phyloP scores from a whole-genome alignment of 2,797 vertebrate genomes.

The Jordanella pulchra region DNA sequence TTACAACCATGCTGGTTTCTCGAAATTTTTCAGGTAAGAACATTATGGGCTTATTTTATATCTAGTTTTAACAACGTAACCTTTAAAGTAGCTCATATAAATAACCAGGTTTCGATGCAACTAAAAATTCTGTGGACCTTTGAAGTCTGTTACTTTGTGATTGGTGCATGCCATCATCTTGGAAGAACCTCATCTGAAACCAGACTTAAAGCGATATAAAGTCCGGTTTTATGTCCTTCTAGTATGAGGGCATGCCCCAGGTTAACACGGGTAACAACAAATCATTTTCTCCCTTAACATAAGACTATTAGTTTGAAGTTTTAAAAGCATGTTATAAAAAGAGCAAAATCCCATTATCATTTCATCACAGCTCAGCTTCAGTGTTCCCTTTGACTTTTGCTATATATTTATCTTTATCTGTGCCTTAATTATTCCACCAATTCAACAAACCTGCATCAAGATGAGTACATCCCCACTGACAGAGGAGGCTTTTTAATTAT shows the following conservation, averaged over 20 bases:
- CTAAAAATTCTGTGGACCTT: neutral
- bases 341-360: slow-evolving; percentile 40
- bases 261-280: slow-evolving; percentile 4
- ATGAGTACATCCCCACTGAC: neutral
- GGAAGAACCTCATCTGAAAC: neutral
- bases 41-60: neutral
- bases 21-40: slow-evolving; percentile 96
- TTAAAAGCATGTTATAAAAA: slow-evolving; percentile 29
- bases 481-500: neutral
- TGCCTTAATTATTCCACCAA: neutral
- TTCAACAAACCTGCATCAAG: neutral
- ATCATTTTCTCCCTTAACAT: slow-evolving; percentile 4
- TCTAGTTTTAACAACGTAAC: neutral
- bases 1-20: slow-evolving; percentile 96
- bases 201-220: neutral
- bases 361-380: slow-evolving; percentile 53
- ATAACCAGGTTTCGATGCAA: neutral
- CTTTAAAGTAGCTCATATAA: neutral
- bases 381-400: slow-evolving; percentile 37
- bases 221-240: neutral
- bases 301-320: slow-evolving; percentile 8
- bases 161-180: slow-evolving; percentile 13
- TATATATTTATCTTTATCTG: neutral
- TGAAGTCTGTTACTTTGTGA: neutral
- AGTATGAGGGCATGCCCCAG: slow-evolving; percentile 14